Conservation (phyloP, 2,888 invertebrate species). For the Salpingus planirostris region DNA sequence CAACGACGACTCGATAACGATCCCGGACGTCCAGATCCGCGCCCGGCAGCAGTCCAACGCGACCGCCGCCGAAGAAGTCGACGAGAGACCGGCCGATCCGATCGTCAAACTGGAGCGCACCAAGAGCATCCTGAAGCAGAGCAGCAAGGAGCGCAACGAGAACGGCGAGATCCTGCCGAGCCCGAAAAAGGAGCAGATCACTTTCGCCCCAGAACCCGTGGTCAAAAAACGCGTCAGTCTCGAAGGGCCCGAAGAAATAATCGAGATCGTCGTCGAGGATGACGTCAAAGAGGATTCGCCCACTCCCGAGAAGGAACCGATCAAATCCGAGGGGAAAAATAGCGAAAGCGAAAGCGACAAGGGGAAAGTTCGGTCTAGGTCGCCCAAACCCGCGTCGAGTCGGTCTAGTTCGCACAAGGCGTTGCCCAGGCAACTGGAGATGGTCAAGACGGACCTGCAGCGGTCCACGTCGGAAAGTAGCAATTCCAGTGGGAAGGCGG, state of each 20-base stretch:
- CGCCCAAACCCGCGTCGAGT: constrained; percentile 21
- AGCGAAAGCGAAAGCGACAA: constrained; percentile 17
- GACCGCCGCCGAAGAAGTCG: constrained; percentile 2
- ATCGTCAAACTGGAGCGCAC: constrained; percentile 32
- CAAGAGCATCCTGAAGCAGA: constrained; percentile 38
- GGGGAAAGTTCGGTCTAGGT: constrained; percentile 1
- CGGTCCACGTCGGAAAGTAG: constrained; percentile 36
- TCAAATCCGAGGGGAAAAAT: constrained; percentile 23
- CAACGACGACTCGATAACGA: too few species aligned
- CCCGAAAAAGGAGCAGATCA: constrained; percentile 36
- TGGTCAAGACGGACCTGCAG: constrained; percentile 20
- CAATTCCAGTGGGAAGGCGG: constrained; percentile 23
- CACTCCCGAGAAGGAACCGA: constrained; percentile 2
- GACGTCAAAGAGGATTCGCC: constrained; percentile 16
- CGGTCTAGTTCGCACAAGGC: constrained; percentile 28
- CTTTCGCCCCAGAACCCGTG: constrained; percentile 33
- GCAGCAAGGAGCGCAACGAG: constrained; percentile 34
- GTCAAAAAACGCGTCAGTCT: constrained; percentile 21
- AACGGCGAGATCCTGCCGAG: constrained; percentile 24
- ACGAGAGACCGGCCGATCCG: too few species aligned
- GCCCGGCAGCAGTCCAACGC: constrained; percentile 1
- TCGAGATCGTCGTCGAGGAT: constrained; percentile 1
- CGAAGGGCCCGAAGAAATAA: constrained; percentile 15
- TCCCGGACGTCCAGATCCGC: neutral
- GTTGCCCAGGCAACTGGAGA: constrained; percentile 24